Conservation (phyloP, 2,888 invertebrate genomes). For the Agelastica alni region DNA sequence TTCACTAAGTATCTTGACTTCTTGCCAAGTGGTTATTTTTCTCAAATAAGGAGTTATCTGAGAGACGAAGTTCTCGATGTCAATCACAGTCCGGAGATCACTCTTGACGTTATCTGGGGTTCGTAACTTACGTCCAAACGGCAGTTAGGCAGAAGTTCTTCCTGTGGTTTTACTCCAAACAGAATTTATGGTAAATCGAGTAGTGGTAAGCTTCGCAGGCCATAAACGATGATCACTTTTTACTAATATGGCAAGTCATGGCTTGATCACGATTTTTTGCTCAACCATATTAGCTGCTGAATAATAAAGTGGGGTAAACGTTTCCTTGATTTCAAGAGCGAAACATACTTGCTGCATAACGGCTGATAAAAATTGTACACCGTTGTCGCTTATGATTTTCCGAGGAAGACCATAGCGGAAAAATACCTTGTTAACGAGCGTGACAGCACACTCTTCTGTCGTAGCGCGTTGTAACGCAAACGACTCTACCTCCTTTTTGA, state of each 20-base stretch:
- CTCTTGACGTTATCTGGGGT: constrained; percentile 42
- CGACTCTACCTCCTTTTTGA: constrained; percentile 41
- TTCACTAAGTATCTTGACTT: no score
- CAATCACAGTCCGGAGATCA: background rate
- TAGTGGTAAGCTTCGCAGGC: constrained; percentile 43
- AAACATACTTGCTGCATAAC: constrained; percentile 46
- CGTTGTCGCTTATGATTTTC: constrained; percentile 48
- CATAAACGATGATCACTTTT: constrained; percentile 45
- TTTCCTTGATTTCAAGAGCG: constrained; percentile 24
- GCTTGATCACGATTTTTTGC: constrained; percentile 44
- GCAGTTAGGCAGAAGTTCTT: constrained; percentile 46
- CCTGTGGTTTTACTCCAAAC: constrained; percentile 42
- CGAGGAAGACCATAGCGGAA: constrained; percentile 47
- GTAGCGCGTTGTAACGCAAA: constrained; percentile 33
- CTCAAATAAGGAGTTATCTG: constrained; percentile 41
- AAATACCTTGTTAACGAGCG: constrained; percentile 40
- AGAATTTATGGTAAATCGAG: constrained; percentile 52
- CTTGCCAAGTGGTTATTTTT: no score
- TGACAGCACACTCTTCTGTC: constrained; percentile 36
- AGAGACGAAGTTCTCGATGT: constrained; percentile 28
- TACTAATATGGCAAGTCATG: constrained; percentile 42
- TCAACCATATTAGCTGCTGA: constrained; percentile 35
- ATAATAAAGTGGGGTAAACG: constrained; percentile 32
- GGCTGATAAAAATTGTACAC: constrained; percentile 42
- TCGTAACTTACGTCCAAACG: constrained; percentile 48